Base-by-base conservation (phyloP, 1,140 invertebrate species). In the Drosophila hydei region DNA sequence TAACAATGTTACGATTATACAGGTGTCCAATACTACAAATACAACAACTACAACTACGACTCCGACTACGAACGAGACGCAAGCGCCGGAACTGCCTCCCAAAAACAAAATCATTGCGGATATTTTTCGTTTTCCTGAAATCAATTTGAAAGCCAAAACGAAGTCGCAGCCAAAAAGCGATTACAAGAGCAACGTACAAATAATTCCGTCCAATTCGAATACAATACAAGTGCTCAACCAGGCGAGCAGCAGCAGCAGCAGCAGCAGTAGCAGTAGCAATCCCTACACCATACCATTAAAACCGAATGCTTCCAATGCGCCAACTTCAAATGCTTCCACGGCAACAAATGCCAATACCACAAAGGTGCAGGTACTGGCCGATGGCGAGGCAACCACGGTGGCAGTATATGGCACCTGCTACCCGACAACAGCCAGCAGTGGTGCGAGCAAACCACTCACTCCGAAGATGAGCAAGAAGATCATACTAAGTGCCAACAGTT, bases 121-220 rank as follows among this genome's bases (percentile, higher is more conserved):
- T 25, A 68, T 91, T 30, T 91, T 91, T 75, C 88, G 80, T 51
- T 91, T 91, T 77, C 90, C 90, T 14, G 90, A 91, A 25, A 69
- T 79, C 0, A 79, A 59, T 47, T 23, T 55, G n/a, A 80, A 79
- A 64, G 27, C 63, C 2, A 79, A 77, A 30, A 40, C 40, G 33
- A 75, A 52, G 76, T 51, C 58, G n/a, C 42, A 74, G 43, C 36
- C 50, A 23, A 61, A 79, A 47, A 56, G 72, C 59, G 90, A 91
- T 59, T 91, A 91, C 51, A 91, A 91, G 72, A 91, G 90, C 72
- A 91, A 91, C 62, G 90, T 91, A 76, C 90, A 91, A 91, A 91
- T 91, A 23, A 91, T 91, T 79, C 90, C 90, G 90, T 91, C 90
- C 90, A 91, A 81, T 74, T 62, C 72, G 47, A 87, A 74, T 69